Evolutionary conservation across 1,140 invertebrate species (phyloP).

Genomic region (Plutomurus gul): DNA sequence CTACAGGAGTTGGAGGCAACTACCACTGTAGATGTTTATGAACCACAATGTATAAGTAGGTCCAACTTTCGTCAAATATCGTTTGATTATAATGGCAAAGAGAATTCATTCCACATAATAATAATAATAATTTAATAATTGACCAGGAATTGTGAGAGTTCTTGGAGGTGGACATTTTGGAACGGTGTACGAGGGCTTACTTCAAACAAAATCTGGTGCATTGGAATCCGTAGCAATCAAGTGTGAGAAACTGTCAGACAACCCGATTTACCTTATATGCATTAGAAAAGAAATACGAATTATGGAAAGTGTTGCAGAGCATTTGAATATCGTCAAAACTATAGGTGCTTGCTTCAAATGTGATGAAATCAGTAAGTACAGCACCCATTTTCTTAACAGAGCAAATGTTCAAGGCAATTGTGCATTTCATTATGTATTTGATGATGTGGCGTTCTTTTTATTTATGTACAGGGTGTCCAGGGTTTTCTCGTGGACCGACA

Average conservation of each 20-base stretch:
- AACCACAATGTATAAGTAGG: too few species aligned
- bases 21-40: too few species aligned
- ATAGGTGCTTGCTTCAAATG: neutral
- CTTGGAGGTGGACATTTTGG: neutral
- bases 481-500: neutral
- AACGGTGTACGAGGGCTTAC: neutral
- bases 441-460: too few species aligned
- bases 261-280: neutral
- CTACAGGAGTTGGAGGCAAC: too few species aligned
- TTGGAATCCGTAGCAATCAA: too few species aligned
- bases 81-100: too few species aligned
- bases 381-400: neutral
- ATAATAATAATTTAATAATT: neutral
- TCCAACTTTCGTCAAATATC: too few species aligned
- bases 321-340: neutral
- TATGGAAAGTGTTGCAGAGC: neutral
- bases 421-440: neutral
- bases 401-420: neutral
- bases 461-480: too few species aligned
- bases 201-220: neutral
- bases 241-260: too few species aligned
- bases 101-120: too few species aligned
- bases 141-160: neutral
- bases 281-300: neutral
- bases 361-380: neutral